Evolutionary conservation across 2,888 invertebrate species (phyloP).

Genomic region (Dynastes maya): DNA sequence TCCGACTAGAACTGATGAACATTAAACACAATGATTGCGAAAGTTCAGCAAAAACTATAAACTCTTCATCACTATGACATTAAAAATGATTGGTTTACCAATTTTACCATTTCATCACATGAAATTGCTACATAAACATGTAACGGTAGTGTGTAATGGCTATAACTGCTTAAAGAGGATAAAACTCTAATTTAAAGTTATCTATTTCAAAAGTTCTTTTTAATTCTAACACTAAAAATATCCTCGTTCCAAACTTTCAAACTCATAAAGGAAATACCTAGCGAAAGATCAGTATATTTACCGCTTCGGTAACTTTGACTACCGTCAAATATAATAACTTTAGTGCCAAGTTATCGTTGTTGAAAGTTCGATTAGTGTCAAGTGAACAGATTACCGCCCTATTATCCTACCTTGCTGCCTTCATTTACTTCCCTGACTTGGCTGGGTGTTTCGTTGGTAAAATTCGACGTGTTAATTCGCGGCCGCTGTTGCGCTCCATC

Average conservation of each 20-base stretch:
- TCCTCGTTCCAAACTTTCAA: not conserved
- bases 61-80: no score
- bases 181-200: no score
- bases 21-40: no score
- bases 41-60: no score
- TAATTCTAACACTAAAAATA: not conserved
- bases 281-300: conserved; percentile 14
- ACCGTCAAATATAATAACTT: conserved; percentile 31
- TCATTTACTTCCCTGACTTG: conserved; percentile 14
- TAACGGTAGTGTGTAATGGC: no score
- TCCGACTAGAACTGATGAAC: no score
- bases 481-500: conserved; percentile 14
- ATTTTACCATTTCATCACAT: no score
- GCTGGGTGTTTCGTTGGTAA: not conserved
- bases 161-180: no score
- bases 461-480: conserved; percentile 32
- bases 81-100: no score
- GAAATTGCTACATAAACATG: no score
- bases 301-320: conserved; percentile 7
- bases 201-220: not conserved
- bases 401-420: conserved; percentile 35
- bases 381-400: conserved; percentile 34
- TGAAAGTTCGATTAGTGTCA: conserved; percentile 42
- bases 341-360: conserved; percentile 31
- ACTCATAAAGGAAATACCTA: not conserved